Percentiles rank a stretch among this genome's conserved stretches.
Conservation (phyloP, 2,797 vertebrate species). For the Chromobotia macracanthus region DNA sequence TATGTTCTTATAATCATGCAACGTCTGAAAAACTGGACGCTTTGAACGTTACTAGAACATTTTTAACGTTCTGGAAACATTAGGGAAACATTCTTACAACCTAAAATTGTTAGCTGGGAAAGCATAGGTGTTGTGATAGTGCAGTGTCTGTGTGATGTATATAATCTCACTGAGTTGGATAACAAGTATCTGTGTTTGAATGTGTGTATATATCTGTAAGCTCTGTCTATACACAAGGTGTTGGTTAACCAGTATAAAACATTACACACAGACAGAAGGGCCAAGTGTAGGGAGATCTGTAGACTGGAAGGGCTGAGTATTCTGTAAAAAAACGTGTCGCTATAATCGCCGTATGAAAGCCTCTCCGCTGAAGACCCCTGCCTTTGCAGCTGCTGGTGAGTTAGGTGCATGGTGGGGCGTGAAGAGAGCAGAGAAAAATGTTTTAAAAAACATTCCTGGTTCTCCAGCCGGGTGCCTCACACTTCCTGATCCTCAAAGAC, state of each 20-base stretch:
- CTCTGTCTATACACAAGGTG: slow-evolving; percentile 50
- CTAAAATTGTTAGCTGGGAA: too few species aligned
- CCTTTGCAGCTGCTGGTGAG: slow-evolving; percentile 58
- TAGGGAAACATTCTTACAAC: too few species aligned
- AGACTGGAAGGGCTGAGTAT: slow-evolving; percentile 29
- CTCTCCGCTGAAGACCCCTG: slow-evolving; percentile 40
- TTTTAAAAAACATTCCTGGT: slow-evolving; percentile 58
- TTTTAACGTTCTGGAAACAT: too few species aligned
- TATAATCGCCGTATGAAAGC: slow-evolving; percentile 34
- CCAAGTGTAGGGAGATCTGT: slow-evolving; percentile 50
- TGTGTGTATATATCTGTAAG: slow-evolving; percentile 54
- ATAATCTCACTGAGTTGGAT: slow-evolving; percentile 4
- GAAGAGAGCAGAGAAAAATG: background rate
- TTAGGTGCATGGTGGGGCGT: slow-evolving; percentile 65
- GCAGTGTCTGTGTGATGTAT: slow-evolving; percentile 47
- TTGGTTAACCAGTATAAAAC: slow-evolving; percentile 70
- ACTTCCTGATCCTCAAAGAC: slow-evolving; percentile 89
- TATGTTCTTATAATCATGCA: too few species aligned
- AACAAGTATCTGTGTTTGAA: background rate
- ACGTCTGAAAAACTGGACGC: too few species aligned
- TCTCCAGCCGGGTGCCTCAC: slow-evolving; percentile 69
- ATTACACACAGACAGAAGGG: slow-evolving; percentile 80
- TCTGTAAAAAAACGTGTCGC: slow-evolving; percentile 31
- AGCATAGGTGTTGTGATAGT: slow-evolving; percentile 66
- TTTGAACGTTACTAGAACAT: too few species aligned